phyloP scores from a whole-genome alignment of 2,888 invertebrate genomes.

The Strigamia crassipes region DNA sequence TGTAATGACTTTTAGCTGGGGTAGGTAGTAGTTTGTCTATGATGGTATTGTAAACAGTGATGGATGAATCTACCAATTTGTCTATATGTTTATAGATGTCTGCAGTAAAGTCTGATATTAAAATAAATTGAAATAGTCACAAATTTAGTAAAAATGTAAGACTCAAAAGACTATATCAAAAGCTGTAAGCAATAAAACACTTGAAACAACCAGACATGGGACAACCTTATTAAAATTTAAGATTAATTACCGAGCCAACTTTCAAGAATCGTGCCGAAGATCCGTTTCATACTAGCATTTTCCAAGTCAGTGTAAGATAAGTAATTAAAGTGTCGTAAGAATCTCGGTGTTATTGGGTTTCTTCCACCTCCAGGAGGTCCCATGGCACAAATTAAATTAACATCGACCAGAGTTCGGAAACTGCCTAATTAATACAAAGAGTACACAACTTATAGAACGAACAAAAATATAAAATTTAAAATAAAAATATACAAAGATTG shows the following conservation, averaged over 20 bases:
- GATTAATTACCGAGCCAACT: conserved; percentile 72
- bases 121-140: not conserved
- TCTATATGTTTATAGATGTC: not conserved
- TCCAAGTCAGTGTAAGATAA: conserved; percentile 79
- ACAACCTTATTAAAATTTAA: too few species aligned
- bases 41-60: conserved; percentile 76
- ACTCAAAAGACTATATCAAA: too few species aligned
- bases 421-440: conserved; percentile 64
- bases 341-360: conserved; percentile 74
- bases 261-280: conserved; percentile 72
- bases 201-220: too few species aligned
- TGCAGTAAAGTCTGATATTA: not conserved
- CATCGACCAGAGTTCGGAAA: conserved; percentile 72
- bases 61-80: conserved; percentile 74
- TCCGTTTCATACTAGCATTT: conserved; percentile 69
- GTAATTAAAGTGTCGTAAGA: conserved; percentile 77
- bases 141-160: too few species aligned
- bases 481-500: too few species aligned
- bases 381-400: conserved; percentile 76
- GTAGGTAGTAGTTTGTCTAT: conserved; percentile 69
- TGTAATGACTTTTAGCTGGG: conserved; percentile 61
- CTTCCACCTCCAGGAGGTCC: conserved; percentile 80
- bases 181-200: too few species aligned
- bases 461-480: not conserved
- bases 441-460: too few species aligned